Evolutionary conservation across 2,888 invertebrate species (phyloP), one percentile per base, ranked within the genome.

Genomic region (Schrankia costaestrigalis): DNA sequence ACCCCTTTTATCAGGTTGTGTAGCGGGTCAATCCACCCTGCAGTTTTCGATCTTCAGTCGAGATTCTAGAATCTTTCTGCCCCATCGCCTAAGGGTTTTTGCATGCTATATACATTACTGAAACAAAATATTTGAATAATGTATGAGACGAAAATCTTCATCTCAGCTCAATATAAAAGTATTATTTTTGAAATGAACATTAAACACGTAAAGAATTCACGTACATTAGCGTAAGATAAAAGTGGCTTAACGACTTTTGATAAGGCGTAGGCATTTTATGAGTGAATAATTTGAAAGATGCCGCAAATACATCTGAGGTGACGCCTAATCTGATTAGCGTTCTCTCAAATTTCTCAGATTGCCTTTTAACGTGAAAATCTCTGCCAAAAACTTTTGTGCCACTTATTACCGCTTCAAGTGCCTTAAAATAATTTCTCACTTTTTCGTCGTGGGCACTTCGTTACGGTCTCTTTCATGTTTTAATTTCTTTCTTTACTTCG

Each of bases 381-480:
- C 61, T 51, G 63, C 53, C 59, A n/a, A 61, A 76, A 78, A 78
- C 65, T 73, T 73, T 73, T 58, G 61, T 62, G 63, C 63, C 60
- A 70, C 71, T 73, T 76, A 77, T 74, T 74, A 69, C 69, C 67
- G 71, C 71, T 72, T 70, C 70, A 67, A 71, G 71, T 74, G 63
- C 63, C 65, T 71, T 76, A 71, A 71, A 74, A 78, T 78, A 75
- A 77, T 75, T 73, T 77, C 69, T 63, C 67, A 71, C 69, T 73
- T 78, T 74, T 71, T 69, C 61, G 56, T 59, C 60, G 56, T 54
- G 63, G 68, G 62, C 68, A 73, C 72, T 77, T 73, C 70, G 66
- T 71, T 78, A 78, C 67, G 67, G 61, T 65, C 56, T 71, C 71
- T 71, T 79, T 78, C 68, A 72, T 79, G 62, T 74, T 72, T 76